These are phyloP conservation scores for Hedychridium roseum DNA, from an alignment of 2,888 invertebrate species.

Conservation along the genomic window DNA sequence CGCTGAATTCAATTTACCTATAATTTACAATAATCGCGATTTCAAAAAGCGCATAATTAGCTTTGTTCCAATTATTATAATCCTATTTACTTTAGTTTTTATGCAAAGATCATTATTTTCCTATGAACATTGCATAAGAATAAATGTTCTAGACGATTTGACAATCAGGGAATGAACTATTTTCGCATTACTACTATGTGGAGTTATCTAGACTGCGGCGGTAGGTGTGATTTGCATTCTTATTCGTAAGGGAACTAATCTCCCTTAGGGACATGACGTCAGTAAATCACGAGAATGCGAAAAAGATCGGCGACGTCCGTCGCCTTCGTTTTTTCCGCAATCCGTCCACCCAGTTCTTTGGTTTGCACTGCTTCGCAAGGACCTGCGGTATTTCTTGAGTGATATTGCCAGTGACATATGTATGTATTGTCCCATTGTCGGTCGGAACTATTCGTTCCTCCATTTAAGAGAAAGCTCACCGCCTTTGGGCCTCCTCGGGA, in stretches of 20 bases:
- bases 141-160: too few relatives aligned
- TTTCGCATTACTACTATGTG: too few relatives aligned
- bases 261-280: slow-evolving; percentile 9
- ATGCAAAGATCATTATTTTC: too few relatives aligned
- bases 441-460: slow-evolving; percentile 37
- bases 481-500: slow-evolving; percentile 9
- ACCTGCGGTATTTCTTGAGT: slow-evolving; percentile 45
- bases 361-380: slow-evolving; percentile 24
- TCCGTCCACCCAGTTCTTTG: slow-evolving; percentile 28
- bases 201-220: too few relatives aligned
- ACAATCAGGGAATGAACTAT: too few relatives aligned
- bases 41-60: too few relatives aligned
- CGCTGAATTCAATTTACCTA: too few relatives aligned
- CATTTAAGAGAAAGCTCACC: slow-evolving; percentile 32
- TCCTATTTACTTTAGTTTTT: too few relatives aligned
- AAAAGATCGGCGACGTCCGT: slow-evolving; percentile 17
- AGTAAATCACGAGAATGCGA: slow-evolving; percentile 18
- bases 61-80: too few relatives aligned
- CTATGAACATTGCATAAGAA: too few relatives aligned
- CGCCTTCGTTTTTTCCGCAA: slow-evolving; percentile 23
- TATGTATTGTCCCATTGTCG: slow-evolving; percentile 52
- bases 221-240: too few relatives aligned
- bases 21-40: too few relatives aligned
- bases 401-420: slow-evolving; percentile 55
- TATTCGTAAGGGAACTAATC: slow-evolving; percentile 17